Percentiles rank a stretch among this genome's conserved stretches.
Evolutionary conservation across 2,113 vertebrate genomes (phyloP).

Genomic region (Phylloscopus trochilus): DNA sequence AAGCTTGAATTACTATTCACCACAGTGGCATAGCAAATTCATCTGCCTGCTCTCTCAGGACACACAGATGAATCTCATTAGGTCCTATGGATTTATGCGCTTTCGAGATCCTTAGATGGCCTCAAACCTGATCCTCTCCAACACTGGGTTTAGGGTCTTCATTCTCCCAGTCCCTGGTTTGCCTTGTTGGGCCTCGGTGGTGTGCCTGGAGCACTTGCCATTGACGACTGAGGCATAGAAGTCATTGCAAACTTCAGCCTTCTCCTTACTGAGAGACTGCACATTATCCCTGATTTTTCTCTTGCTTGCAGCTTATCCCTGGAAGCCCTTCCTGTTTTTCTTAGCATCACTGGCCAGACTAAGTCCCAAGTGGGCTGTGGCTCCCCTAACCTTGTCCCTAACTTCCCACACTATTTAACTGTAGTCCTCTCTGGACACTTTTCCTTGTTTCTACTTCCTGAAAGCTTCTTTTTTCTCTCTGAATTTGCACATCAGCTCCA

Average conservation of each 20-base stretch:
- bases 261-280: background rate
- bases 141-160: background rate
- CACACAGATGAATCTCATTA: background rate
- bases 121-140: background rate
- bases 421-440: background rate
- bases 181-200: no score
- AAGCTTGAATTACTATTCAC: no score
- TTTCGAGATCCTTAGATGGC: background rate
- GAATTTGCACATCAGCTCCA: background rate
- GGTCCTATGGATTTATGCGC: rapidly evolving
- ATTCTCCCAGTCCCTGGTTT: background rate
- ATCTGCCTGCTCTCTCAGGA: background rate
- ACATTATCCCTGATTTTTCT: background rate
- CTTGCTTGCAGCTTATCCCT: background rate
- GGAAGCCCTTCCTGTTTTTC: background rate
- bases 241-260: background rate
- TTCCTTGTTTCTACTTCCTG: background rate
- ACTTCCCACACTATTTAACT: background rate
- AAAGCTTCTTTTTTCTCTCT: background rate
- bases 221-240: background rate
- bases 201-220: background rate
- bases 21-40: background rate
- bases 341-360: background rate
- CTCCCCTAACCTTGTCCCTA: background rate
- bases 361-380: no score